phyloP scores from a whole-genome alignment of 1,140 invertebrate species.

The Probaryconus sp. region DNA sequence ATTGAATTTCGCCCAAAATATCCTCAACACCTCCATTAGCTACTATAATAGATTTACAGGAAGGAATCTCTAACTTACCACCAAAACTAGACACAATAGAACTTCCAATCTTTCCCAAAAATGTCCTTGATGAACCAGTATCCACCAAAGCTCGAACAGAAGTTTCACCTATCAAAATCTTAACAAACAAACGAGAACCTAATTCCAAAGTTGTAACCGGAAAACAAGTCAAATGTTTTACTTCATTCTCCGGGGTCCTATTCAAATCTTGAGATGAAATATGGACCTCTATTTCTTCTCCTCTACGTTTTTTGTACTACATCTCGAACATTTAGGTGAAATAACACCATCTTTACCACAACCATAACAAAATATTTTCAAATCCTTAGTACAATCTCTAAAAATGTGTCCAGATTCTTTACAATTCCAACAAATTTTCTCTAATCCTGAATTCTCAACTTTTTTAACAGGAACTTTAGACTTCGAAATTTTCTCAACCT shows the following conservation, averaged over 20 bases:
- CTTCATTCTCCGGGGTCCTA: conserved; percentile 3
- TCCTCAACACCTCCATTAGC: conserved; percentile 12
- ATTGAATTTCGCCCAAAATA: conserved; percentile 12
- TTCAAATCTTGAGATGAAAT: background rate
- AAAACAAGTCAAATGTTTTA: conserved; percentile 11
- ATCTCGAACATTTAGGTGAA: background rate
- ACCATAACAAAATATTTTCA: conserved; percentile 10
- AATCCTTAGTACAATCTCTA: conserved; percentile 3
- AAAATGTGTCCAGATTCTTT: conserved; percentile 3
- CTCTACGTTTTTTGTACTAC: conserved; percentile 9
- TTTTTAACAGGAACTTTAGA: background rate
- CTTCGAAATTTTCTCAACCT: too few relatives aligned
- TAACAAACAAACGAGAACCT: conserved; percentile 18
- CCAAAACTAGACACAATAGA: conserved; percentile 1
- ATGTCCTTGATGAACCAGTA: conserved; percentile 29
- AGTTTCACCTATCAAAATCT: background rate
- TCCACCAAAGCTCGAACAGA: conserved; percentile 7
- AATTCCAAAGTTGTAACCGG: conserved; percentile 35
- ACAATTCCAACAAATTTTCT: conserved; percentile 23
- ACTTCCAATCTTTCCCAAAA: conserved; percentile 19
- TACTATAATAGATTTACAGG: background rate
- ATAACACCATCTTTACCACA: conserved; percentile 10
- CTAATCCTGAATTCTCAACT: background rate
- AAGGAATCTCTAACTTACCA: background rate
- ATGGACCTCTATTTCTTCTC: conserved; percentile 21